Base-by-base conservation (phyloP, 2,113 vertebrate genomes). In the Herpetotheres cachinnans region DNA sequence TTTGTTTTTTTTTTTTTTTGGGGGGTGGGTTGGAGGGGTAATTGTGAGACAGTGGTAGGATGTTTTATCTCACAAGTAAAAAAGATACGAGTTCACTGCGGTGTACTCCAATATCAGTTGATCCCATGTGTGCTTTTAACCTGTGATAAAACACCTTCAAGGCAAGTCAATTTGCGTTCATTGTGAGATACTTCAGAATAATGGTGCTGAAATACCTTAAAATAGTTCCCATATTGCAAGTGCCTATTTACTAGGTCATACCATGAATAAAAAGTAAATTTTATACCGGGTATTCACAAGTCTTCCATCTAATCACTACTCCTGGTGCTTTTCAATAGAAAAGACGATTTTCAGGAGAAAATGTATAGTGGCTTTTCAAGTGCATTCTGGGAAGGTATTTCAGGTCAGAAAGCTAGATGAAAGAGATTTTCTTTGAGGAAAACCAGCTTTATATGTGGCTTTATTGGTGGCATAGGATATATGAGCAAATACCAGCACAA, bases 21-120 rank as follows among this genome's bases (percentile, higher is more conserved):
- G 16, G 16, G 13, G 14, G 24, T 21, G 8, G 4, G 11, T 20
- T 20, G 21, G 29, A 54, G 11, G 10, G 5, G 14, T 69, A 49
- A 30, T 30, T 38, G 7, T 55, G 47, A 79, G 36, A 30, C 18
- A 63, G 30, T 7, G 7, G 21, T 47, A 67, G 32, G 38, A 38
- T 36, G 22, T 11, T 11, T 61, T 71, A 55, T 22, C 44, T 76
- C 11, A 21, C n/a, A 46, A 18, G 52, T 66, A 18, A 69, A 46
- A 70, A 81, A 67, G 10, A 22, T 27, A 22, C 0, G 15, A 58
- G 17, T 40, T 71, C 14, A 36, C 32, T 21, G 42, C 2, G 4
- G 6, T 17, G 29, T 15, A 38, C 10, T 46, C 11, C 36, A 46
- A 0, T 13, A 55, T 40, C 10, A 58, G 21, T 30, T 0, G 3